These are phyloP conservation scores for Bombus cullumanus DNA, from an alignment of 1,140 invertebrate genomes.

Conservation along the genomic window DNA sequence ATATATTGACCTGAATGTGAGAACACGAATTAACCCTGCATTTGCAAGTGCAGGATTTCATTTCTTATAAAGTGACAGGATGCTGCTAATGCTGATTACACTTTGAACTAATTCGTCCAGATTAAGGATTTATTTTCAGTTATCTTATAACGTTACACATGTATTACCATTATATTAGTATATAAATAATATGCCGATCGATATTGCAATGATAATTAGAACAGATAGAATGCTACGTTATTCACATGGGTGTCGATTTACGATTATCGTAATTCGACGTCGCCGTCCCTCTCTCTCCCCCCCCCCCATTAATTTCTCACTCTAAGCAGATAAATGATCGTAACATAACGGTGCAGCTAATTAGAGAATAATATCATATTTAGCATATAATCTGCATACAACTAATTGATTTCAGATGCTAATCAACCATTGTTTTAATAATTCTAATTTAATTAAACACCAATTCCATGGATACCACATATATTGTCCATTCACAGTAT, in stretches of 20 bases:
- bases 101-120: not conserved
- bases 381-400: not conserved
- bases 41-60: not conserved
- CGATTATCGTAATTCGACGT: not conserved
- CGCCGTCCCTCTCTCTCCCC: no score
- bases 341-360: not conserved
- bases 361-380: not conserved
- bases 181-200: not conserved
- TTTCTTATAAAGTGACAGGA: not conserved
- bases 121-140: not conserved
- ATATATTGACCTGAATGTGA: not conserved
- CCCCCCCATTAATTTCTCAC: not conserved
- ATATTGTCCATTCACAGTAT: not conserved
- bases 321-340: not conserved
- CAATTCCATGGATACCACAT: not conserved
- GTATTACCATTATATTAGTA: no score
- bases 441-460: conserved; percentile 7
- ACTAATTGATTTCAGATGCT: not conserved
- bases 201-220: not conserved
- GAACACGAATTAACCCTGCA: not conserved
- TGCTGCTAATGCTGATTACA: not conserved
- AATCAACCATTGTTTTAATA: not conserved
- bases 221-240: not conserved
- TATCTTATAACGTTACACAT: no score
- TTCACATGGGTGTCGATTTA: not conserved